Evolutionary conservation across 2,888 invertebrate genomes (phyloP), one percentile per base, ranked within the genome.

Genomic region (Agrotis exclamationis): DNA sequence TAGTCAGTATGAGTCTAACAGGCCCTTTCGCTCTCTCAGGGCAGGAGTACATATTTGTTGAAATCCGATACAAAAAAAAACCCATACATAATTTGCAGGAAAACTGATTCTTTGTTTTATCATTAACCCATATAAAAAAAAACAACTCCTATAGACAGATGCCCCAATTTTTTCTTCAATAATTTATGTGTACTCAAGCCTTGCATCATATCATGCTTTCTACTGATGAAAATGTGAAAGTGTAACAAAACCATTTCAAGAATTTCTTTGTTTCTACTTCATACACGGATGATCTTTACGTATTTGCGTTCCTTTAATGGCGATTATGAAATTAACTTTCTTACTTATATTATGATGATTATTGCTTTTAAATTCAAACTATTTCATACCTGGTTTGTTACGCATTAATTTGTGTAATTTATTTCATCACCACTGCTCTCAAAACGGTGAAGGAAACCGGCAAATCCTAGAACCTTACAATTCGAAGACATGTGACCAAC

Each of bases 141-240:
- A 39, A 39, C 1, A 39, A 39, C 11, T 39, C 39, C 1, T 39
- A 11, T 39, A 11, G 2, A 9, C 39, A 39, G 39, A 7, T 58
- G 16, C 4, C 39, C 16, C 45, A 45, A 24, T 14, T 14, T 14
- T 56, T 56, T 56, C 22, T 7, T 14, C 20, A 24, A n/a, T 22
- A 28, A 16, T 39, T 9, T 58, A 9, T 48, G 13, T 45, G 45
- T 62, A 57, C 51, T 58, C 51, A 28, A 45, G 13, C 2, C 18
- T 1, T 14, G 13, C 2, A 44, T 48, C 39, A 39, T 4, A 47
- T 53, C 47, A 39, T 58, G 53, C 60, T 79, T 82, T 82, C 79
- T 78, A 54, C 16, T 22, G 33, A 82, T 24, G 47, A 44, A 62
- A 70, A 50, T 63, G 57, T 58, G 82, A 77, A 78, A 78, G 83